phyloP scores from a whole-genome alignment of 2,113 vertebrate genomes.

The Microtus oregoni region DNA sequence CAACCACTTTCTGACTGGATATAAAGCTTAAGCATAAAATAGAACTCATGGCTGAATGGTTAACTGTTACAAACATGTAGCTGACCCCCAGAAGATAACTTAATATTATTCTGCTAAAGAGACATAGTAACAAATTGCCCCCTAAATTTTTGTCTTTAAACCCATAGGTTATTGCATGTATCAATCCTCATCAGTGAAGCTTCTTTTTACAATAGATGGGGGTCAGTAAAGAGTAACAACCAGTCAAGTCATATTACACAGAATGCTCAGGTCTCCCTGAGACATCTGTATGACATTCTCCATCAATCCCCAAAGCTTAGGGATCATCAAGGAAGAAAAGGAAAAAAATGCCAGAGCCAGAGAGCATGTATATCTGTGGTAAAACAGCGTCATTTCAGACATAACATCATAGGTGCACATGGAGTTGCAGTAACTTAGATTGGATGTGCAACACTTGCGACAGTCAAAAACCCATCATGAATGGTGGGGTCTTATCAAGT shows the following conservation, averaged over 20 bases:
- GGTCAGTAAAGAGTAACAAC: background rate
- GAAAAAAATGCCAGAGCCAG: background rate
- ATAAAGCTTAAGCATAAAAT: background rate
- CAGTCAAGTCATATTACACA: background rate
- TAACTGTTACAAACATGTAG: background rate
- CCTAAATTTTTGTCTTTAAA: background rate
- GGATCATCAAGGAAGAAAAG: background rate
- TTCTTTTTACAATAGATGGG: background rate
- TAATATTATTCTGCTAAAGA: background rate
- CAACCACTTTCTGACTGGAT: background rate
- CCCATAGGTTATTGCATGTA: background rate
- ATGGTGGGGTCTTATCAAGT: background rate
- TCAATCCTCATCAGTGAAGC: background rate
- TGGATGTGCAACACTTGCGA: background rate
- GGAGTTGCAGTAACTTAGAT: too few species aligned
- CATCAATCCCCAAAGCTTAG: background rate
- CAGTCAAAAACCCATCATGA: background rate
- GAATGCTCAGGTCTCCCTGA: background rate
- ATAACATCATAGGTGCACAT: background rate
- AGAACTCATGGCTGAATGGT: too few species aligned
- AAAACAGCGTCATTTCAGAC: background rate
- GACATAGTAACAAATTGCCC: background rate
- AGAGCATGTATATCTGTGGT: background rate
- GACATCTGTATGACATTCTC: background rate
- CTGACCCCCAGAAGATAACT: background rate